These are phyloP conservation scores for Hozukius guyotensis DNA, from an alignment of 2,797 vertebrate species.

Conservation along the genomic window DNA sequence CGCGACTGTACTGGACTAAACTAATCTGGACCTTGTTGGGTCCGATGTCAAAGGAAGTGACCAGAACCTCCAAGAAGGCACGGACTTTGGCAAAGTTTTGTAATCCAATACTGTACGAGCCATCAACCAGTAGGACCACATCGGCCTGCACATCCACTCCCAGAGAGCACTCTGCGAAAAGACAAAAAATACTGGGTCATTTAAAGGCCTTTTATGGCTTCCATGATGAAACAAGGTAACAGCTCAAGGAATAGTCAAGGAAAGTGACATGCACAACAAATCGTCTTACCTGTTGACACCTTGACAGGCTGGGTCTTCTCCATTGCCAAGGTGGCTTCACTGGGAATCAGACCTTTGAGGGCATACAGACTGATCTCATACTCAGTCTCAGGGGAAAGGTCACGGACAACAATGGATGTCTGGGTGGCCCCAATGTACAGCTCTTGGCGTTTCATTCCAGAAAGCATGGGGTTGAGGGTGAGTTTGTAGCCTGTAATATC, in stretches of 20 bases:
- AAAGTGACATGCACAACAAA: neutral
- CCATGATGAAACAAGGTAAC: neutral
- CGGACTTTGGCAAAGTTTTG: conserved; percentile 99
- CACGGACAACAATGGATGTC: conserved; percentile 90
- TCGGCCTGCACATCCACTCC: conserved; percentile 98
- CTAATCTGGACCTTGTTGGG: conserved; percentile 94
- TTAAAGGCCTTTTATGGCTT: neutral
- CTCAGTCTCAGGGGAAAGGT: conserved; percentile 94
- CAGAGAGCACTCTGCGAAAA: conserved; percentile 92
- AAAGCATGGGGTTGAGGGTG: conserved; percentile 90
- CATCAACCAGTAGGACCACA: conserved; percentile 96
- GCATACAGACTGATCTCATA: conserved; percentile 95
- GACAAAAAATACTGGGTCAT: conserved; percentile 44
- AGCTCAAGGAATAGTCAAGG: neutral
- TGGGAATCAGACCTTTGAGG: conserved; percentile 92
- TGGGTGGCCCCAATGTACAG: conserved; percentile 90
- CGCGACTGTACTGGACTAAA: conserved; percentile 98
- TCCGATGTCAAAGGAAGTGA: conserved; percentile 95
- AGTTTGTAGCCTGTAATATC: conserved; percentile 94
- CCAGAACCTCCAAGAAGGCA: conserved; percentile 95
- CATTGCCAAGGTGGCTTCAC: conserved; percentile 89
- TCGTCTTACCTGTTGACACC: conserved; percentile 91
- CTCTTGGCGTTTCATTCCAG: conserved; percentile 90
- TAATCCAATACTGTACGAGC: conserved; percentile 98
- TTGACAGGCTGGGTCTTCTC: conserved; percentile 96